Conservation (phyloP, 2,113 vertebrate genomes). For the Circaetus gallicus region DNA sequence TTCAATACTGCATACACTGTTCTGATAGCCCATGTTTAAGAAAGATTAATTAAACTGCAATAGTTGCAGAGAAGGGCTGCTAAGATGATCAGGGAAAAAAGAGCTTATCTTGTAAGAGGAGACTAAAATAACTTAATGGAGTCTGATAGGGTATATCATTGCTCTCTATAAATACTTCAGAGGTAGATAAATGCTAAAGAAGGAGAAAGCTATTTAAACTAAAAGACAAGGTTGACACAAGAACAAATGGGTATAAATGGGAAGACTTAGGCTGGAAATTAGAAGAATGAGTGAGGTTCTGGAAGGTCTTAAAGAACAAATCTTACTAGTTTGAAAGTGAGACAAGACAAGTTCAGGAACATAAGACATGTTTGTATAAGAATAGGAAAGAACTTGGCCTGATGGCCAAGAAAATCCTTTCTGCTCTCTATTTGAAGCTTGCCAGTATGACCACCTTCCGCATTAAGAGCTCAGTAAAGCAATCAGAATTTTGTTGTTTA, state of each 20-base stretch:
- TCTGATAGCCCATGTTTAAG: neutral
- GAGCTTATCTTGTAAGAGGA: conserved; percentile 46
- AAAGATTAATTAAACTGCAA: conserved; percentile 59
- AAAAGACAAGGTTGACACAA: conserved; percentile 54
- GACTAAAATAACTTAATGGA: conserved; percentile 57
- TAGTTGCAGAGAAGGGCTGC: neutral
- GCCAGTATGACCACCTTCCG: neutral
- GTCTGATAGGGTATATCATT: conserved; percentile 45
- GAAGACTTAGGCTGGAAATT: neutral
- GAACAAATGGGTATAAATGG: conserved; percentile 42
- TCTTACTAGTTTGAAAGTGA: conserved; percentile 14
- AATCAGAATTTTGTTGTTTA: neutral
- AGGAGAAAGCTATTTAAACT: conserved; percentile 51
- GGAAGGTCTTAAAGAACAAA: conserved; percentile 1
- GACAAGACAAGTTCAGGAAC: neutral
- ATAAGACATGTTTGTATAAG: neutral
- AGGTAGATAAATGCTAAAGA: conserved; percentile 44
- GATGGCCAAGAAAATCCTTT: neutral
- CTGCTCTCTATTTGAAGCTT: neutral
- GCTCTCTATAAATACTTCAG: conserved; percentile 62
- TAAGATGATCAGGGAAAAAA: conserved; percentile 7
- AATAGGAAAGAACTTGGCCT: neutral
- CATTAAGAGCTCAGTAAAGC: neutral
- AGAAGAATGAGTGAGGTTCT: conserved; percentile 4
- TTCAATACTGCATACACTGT: neutral